Evolutionary conservation across 2,888 invertebrate genomes (phyloP).

Genomic region (Campoletis raptor): DNA sequence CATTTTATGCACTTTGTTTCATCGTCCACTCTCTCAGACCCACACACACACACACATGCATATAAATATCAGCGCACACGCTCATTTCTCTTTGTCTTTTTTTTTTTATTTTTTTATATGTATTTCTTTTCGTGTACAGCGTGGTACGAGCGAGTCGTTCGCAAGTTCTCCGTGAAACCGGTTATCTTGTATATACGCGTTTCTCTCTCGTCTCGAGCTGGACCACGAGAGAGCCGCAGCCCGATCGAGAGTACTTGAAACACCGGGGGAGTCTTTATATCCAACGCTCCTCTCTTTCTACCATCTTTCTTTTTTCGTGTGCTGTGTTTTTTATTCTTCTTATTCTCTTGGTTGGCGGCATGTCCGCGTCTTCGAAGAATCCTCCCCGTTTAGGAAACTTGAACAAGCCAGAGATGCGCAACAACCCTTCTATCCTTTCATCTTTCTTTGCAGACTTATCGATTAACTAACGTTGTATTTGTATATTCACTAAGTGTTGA

Average conservation of each 20-base stretch:
- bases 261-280: conserved; percentile 61
- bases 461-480: conserved; percentile 22
- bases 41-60: conserved; percentile 24
- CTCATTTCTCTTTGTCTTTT: conserved; percentile 62
- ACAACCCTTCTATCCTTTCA: conserved; percentile 37
- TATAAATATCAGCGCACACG: conserved; percentile 23
- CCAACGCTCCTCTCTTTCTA: conserved; percentile 50
- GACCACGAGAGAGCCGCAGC: conserved; percentile 32
- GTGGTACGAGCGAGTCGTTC: conserved; percentile 51
- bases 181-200: conserved; percentile 58
- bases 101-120: conserved; percentile 44
- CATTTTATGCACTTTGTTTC: conserved; percentile 68
- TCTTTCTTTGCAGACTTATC: conserved; percentile 7
- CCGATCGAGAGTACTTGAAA: conserved; percentile 66
- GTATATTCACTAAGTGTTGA: background rate
- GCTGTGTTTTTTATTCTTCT: conserved; percentile 29
- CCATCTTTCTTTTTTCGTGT: conserved; percentile 23
- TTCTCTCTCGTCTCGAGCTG: conserved; percentile 41
- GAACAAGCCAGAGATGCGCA: conserved; percentile 43
- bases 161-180: conserved; percentile 65
- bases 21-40: conserved; percentile 33
- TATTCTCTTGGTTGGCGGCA: conserved; percentile 33
- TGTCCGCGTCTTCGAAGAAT: conserved; percentile 50
- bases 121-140: conserved; percentile 53
- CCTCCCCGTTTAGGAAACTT: conserved; percentile 66